Evolutionary conservation across 2,113 vertebrate species (phyloP), one percentile per base, ranked within the genome.

Genomic region (Zosterops japonicus): DNA sequence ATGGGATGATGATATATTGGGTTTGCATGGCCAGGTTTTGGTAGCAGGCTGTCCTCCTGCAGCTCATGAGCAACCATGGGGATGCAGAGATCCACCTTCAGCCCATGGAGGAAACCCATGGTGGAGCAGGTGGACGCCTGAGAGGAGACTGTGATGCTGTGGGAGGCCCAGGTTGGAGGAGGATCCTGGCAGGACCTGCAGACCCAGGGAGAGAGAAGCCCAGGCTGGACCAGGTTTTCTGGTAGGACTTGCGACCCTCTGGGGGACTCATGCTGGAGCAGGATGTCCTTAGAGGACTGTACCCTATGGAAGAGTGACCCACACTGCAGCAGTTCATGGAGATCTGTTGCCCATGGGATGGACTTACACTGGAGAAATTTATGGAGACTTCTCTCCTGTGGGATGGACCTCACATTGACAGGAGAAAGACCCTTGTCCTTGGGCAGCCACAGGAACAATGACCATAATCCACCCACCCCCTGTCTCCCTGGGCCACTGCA

Each of bases 11-110:
- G 18, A 77, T 84, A 8, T 27, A 8, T 53, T 53, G 8, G 14
- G 9, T 52, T 44, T 44, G 5, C 27, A 33, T 15, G 27, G 22
- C 28, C 22, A 68, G 36, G 33, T 46, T 68, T 52, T 61, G 22
- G 12, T 12, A 33, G 31, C 27, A 52, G 22, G 27, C 36, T 69
- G 27, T 77, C 14, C 25, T 21, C 25, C 27, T 77, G 71, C 21
- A 27, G 33, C 18, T 31, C 46, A 39, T 5, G 21, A 41, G 17
- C 0, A 0, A 35, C 13, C 0, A 0, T 17, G 9, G 52, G 35
- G 13, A 49, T 75, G 29, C 52, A 57, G 29, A 57, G 8, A 49
- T 49, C 10, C 35, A 35, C 25, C 12, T 41, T 29, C 20, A 35
- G 25, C 11, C 42, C 35, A 7, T 5, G 46, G 33, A 36, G 15